Evolutionary conservation across 2,113 vertebrate genomes (phyloP), one percentile per base, ranked within the genome.

Genomic region (Okapia johnstoni): DNA sequence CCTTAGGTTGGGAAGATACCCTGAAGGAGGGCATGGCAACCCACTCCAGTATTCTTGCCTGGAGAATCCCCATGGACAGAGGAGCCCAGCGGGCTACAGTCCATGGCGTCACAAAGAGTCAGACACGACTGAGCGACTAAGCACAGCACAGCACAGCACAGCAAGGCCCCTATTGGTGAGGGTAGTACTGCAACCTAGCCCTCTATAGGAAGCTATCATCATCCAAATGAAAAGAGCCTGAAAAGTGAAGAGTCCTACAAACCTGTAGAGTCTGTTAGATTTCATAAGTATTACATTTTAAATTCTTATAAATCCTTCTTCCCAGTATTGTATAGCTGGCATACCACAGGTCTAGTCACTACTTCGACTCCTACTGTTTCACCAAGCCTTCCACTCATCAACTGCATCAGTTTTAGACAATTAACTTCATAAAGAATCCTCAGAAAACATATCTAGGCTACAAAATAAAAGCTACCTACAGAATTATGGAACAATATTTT

Each of bases 381-480:
- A 3, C 50, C 33, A 90, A 70, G 15, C 2, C 40, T 54, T 90
- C 60, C 25, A 33, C 36, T 93, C 84, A 84, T n/a, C 58, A 33
- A 76, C 4, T 88, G 1, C 30, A 95, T 88, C 77, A 63, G 54
- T 79, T 85, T 93, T 81, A 93, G 66, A 23, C 16, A 5, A 85
- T 76, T 81, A 48, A 70, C 13, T 93, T 90, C 50, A 81, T 6
- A 94, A 1, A 50, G 11, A 96, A 95, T 33, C 81, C 79, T 94
- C 76, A 85, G 36, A 88, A 93, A 66, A 91, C 61, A 63, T 33
- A 85, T 25, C 48, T 60, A 40, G 63, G 43, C 57, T 76, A 70
- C 21, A 87, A 76, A 90, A 83, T 96, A 88, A 90, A 95, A 80
- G 11, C 61, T 92, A 83, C 14, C 40, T 70, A 25, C 15, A 79